These are phyloP conservation scores for Neogobius melanostomus DNA, from an alignment of 2,113 vertebrate genomes.

Conservation along the genomic window DNA sequence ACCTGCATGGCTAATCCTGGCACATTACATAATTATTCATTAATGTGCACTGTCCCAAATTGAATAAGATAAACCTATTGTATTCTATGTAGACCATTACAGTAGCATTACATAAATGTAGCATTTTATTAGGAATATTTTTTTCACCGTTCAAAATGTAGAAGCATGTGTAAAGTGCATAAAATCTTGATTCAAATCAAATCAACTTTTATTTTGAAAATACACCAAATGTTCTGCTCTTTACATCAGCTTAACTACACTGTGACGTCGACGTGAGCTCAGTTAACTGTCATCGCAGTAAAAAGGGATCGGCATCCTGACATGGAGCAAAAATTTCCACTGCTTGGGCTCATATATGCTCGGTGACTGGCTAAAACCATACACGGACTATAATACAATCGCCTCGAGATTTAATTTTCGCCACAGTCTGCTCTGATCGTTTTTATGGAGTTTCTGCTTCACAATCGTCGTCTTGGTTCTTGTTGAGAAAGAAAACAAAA, in stretches of 20 bases:
- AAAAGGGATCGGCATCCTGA: conserved; percentile 42
- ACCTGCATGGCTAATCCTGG: no score
- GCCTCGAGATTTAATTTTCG: background rate
- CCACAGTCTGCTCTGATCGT: background rate
- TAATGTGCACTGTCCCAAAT: no score
- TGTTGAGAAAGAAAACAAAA: conserved; percentile 15
- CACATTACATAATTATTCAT: no score
- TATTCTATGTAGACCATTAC: no score
- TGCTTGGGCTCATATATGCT: background rate
- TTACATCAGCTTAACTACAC: background rate
- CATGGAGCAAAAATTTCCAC: conserved; percentile 32
- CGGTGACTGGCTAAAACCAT: conserved; percentile 5
- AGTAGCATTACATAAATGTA: no score
- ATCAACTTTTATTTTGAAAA: conserved; percentile 35
- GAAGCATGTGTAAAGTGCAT: no score
- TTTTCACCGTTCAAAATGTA: no score
- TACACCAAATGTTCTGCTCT: background rate
- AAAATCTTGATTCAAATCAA: background rate
- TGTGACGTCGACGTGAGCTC: conserved; percentile 52
- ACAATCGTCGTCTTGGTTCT: background rate
- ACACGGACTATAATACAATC: background rate
- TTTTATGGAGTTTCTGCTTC: background rate
- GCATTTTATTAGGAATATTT: no score
- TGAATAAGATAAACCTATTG: no score
- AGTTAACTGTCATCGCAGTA: conserved; percentile 45